Base-by-base conservation (phyloP, 2,797 vertebrate species). In the Sitta carolinensis region DNA sequence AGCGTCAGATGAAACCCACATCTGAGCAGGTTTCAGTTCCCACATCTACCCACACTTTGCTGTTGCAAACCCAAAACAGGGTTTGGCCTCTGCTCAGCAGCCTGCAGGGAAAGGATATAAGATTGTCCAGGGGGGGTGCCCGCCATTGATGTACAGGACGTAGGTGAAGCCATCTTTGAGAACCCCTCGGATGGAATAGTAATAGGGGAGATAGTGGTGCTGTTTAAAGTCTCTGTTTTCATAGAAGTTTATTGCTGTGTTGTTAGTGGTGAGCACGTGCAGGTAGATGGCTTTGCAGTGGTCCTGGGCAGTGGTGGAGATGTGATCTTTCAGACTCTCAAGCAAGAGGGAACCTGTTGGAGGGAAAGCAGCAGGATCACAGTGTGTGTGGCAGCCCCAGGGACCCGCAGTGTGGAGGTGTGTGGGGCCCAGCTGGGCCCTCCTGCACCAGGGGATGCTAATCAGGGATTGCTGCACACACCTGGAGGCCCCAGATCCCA, bases 281-380 rank as follows among this genome's bases (percentile, higher is more conserved):
- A 99, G 98, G 97, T 99, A 99, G 97, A 99, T 99, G 70, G 99
- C 99, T 97, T 99, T 99, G 97, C 99, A 99, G 96, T 99, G 99
- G 97, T 99, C 99, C 97, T 99, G 99, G 88, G 99, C 98, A 5
- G 98, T 99, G 1, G 98, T 99, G 4, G 99, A 99, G 94, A 99
- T 99, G 97, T 99, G 99, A 97, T 99, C 99, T 98, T 99, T 99
- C 95, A 99, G 96, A 97, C 99, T 99, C 97, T 99, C 99, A 89
- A 99, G 98, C 98, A 99, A 97, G 69, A 99, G 97, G 7, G 99
- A 99, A 95, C 99, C 99, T 99, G 88, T 61, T 22, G 68, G 59
- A 66, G 47, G 54, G n/a, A 58, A 67, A 43, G 81, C 45, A 76
- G 47, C 68, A 75, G 75, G 62, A 45, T 88, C 63, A 73, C 58